Percentiles rank a stretch among this genome's conserved stretches.
These are phyloP conservation scores for Popillia japonica DNA, from an alignment of 1,140 invertebrate species.

Conservation along the genomic window DNA sequence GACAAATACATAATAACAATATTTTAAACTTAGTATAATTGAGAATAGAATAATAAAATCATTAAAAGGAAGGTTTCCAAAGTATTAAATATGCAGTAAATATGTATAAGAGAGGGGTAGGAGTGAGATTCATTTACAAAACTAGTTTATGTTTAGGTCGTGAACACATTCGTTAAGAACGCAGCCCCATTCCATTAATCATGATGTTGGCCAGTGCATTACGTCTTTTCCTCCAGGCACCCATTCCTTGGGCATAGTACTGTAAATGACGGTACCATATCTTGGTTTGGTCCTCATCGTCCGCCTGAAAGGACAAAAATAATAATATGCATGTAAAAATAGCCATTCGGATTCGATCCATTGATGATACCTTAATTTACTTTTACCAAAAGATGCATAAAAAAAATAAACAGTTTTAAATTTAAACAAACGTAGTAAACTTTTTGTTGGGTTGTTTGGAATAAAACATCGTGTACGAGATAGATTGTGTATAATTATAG, in stretches of 20 bases:
- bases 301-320: conserved; percentile 72
- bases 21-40: neutral
- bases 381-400: neutral
- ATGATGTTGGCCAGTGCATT: conserved; percentile 95
- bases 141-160: conserved; percentile 31
- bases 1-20: conserved; percentile 30
- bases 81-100: neutral
- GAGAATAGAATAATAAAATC: conserved; percentile 22
- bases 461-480: no score
- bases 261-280: conserved; percentile 90
- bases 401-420: no score
- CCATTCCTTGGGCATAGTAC: conserved; percentile 88
- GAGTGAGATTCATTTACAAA: conserved; percentile 13
- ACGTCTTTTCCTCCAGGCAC: conserved; percentile 87
- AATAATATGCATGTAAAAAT: conserved; percentile 38
- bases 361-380: neutral
- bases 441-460: no score
- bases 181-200: conserved; percentile 83
- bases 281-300: conserved; percentile 83
- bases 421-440: no score
- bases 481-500: no score
- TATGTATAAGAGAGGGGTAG: conserved; percentile 7
- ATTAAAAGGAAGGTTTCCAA: conserved; percentile 1
- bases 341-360: neutral
- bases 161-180: conserved; percentile 54